phyloP scores from a whole-genome alignment of 2,113 vertebrate genomes.

The Prunella himalayana region DNA sequence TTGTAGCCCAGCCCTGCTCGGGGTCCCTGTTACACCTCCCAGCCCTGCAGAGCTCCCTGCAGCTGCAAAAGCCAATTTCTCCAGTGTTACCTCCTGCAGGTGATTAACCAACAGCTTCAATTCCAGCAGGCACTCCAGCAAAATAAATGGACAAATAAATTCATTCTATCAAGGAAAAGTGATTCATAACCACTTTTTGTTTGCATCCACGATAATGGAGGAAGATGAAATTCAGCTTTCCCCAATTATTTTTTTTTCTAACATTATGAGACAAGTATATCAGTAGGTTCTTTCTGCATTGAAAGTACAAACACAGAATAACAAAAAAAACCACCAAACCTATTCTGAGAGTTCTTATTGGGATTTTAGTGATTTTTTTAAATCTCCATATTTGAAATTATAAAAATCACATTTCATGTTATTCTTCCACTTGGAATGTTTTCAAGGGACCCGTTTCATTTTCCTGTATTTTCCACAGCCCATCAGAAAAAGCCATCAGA shows the following conservation, averaged over 20 bases:
- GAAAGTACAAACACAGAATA: neutral
- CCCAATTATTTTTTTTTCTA: neutral
- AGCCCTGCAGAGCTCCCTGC: neutral
- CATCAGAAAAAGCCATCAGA: neutral
- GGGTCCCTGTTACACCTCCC: neutral
- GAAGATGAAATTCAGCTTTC: constrained; percentile 52
- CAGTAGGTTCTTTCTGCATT: neutral
- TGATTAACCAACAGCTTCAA: constrained; percentile 44
- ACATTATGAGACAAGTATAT: neutral
- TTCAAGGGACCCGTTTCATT: neutral
- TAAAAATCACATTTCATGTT: neutral
- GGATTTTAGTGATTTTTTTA: neutral
- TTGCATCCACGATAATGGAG: constrained; percentile 21
- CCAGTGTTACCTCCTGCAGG: neutral
- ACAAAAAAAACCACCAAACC: neutral
- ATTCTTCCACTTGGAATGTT: neutral
- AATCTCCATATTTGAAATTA: neutral
- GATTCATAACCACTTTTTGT: constrained; percentile 60
- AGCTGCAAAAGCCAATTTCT: neutral
- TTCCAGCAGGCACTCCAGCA: constrained; percentile 13
- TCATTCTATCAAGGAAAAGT: constrained; percentile 48
- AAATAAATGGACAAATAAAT: constrained; percentile 61
- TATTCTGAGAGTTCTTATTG: neutral
- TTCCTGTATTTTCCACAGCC: neutral
- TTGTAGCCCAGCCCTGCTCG: neutral